Conservation (phyloP, 2,113 vertebrate genomes). For the Balaenoptera acutorostrata region DNA sequence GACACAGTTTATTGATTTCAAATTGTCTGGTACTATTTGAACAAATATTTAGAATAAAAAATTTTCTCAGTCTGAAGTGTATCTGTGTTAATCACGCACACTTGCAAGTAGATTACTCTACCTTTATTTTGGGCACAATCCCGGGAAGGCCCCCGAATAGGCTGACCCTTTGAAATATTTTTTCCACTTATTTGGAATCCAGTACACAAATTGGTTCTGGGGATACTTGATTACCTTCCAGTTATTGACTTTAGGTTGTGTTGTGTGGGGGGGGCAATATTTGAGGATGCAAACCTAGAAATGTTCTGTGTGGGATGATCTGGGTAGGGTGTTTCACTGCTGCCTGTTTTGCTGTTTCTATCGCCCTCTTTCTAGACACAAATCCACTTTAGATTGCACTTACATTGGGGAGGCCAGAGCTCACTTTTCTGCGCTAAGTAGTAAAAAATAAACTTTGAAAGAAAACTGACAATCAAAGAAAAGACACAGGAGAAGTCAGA, state of each 20-base stretch:
- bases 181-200: constrained; percentile 52
- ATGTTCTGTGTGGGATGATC: constrained; percentile 56
- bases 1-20: constrained; percentile 81
- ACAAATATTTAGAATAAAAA: constrained; percentile 85
- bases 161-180: constrained; percentile 35
- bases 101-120: constrained; percentile 77
- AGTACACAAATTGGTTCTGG: constrained; percentile 50
- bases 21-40: constrained; percentile 79
- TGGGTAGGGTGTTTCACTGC: constrained; percentile 72
- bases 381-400: constrained; percentile 73
- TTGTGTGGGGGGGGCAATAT: not conserved
- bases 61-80: constrained; percentile 75
- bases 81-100: constrained; percentile 69
- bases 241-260: constrained; percentile 45
- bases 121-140: constrained; percentile 70
- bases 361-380: constrained; percentile 76
- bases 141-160: constrained; percentile 60
- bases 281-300: constrained; percentile 64
- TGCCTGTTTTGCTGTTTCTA: constrained; percentile 75
- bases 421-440: constrained; percentile 70
- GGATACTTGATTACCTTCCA: constrained; percentile 50
- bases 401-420: constrained; percentile 54
- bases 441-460: constrained; percentile 76
- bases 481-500: constrained; percentile 55
- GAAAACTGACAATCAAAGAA: constrained; percentile 84